Evolutionary conservation across 2,797 vertebrate genomes (phyloP).

Genomic region (Serranus cabrilla): DNA sequence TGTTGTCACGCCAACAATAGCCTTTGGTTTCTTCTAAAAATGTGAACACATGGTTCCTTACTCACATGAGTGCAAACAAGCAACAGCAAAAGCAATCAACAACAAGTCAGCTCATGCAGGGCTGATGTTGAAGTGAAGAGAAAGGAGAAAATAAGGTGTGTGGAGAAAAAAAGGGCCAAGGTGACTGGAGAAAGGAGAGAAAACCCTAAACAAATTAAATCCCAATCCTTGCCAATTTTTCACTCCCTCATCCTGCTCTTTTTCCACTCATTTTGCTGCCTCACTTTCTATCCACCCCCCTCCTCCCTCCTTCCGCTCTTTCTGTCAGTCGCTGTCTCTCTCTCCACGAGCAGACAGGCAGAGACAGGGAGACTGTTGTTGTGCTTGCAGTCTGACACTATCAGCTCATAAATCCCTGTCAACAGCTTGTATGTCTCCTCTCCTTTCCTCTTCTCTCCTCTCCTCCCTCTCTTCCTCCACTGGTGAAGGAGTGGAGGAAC

Average conservation of each 20-base stretch:
- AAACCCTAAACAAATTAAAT: slow-evolving; percentile 43
- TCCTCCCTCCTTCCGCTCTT: slow-evolving; percentile 42
- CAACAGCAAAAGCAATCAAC: slow-evolving; percentile 47
- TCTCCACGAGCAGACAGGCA: slow-evolving; percentile 75
- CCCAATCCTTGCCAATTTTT: slow-evolving; percentile 25
- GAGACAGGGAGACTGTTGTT: slow-evolving; percentile 77
- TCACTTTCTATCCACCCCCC: slow-evolving; percentile 52
- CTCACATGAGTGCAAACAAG: slow-evolving; percentile 41
- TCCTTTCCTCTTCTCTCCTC: slow-evolving; percentile 55
- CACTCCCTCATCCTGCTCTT: slow-evolving; percentile 34
- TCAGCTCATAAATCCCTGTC: slow-evolving; percentile 85
- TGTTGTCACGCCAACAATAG: slow-evolving; percentile 25
- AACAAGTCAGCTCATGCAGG: slow-evolving; percentile 26
- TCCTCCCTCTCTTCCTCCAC: slow-evolving; percentile 46
- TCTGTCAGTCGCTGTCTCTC: slow-evolving; percentile 71
- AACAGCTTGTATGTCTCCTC: slow-evolving; percentile 84
- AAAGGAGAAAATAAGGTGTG: background rate
- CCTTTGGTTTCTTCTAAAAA: slow-evolving; percentile 29
- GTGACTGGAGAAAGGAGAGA: slow-evolving; percentile 20
- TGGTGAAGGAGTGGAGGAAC: slow-evolving; percentile 74
- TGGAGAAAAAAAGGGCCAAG: background rate
- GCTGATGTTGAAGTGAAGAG: slow-evolving; percentile 1
- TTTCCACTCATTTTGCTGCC: slow-evolving; percentile 70
- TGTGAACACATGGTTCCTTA: slow-evolving; percentile 30
- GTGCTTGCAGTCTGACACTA: slow-evolving; percentile 82